These are phyloP conservation scores for Danaus chrysippus DNA, from an alignment of 2,888 invertebrate species.

Conservation along the genomic window DNA sequence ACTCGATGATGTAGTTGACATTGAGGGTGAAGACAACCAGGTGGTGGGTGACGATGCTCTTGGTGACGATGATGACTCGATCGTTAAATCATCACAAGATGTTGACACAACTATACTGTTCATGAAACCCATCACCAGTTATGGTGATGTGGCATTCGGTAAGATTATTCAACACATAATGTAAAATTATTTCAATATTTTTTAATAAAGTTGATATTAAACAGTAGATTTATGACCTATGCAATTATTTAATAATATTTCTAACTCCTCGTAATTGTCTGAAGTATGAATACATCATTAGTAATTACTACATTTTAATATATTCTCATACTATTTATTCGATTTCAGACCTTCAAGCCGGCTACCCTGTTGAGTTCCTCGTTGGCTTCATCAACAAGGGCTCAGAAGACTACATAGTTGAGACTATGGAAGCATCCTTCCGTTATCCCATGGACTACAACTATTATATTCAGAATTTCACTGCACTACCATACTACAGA, in stretches of 20 bases:
- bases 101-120: slow-evolving; percentile 95
- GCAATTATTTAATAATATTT: neutral
- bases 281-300: no score
- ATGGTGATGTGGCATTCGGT: slow-evolving; percentile 83
- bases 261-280: neutral
- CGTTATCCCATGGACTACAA: slow-evolving; percentile 99
- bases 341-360: slow-evolving; percentile 90
- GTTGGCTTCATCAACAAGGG: slow-evolving; percentile 98
- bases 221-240: neutral
- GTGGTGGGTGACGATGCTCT: slow-evolving; percentile 81
- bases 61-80: slow-evolving; percentile 80
- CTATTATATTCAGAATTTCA: slow-evolving; percentile 99
- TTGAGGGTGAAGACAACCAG: slow-evolving; percentile 81
- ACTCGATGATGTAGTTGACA: slow-evolving; percentile 84
- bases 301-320: no score
- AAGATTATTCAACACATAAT: slow-evolving; percentile 35
- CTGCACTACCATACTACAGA: slow-evolving; percentile 91
- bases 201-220: neutral
- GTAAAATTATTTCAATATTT: neutral
- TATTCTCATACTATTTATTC: neutral
- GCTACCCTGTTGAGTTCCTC: slow-evolving; percentile 94
- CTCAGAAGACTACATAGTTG: slow-evolving; percentile 92
- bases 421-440: slow-evolving; percentile 97
- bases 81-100: slow-evolving; percentile 89
- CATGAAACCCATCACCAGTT: slow-evolving; percentile 84